These are phyloP conservation scores for Meteorus colon DNA, from an alignment of 2,888 invertebrate species.

Conservation along the genomic window DNA sequence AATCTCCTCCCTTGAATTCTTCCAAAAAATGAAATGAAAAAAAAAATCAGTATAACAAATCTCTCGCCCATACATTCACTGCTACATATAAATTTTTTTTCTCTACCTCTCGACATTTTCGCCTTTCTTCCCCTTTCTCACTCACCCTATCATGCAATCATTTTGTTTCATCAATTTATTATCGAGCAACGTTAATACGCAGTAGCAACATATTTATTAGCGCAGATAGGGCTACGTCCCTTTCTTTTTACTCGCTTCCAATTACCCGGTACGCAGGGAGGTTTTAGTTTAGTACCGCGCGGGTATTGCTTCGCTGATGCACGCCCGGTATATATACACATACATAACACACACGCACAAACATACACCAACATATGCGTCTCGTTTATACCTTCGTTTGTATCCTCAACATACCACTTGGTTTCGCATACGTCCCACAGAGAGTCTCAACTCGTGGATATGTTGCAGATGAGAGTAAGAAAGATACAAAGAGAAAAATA, in stretches of 20 bases:
- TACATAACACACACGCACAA: conserved; percentile 39
- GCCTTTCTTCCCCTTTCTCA: conserved; percentile 3
- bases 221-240: conserved; percentile 60
- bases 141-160: conserved; percentile 53
- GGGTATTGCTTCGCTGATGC: conserved; percentile 40
- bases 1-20: no score
- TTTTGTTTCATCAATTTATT: conserved; percentile 63
- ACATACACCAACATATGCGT: conserved; percentile 22
- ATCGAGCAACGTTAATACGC: conserved; percentile 60
- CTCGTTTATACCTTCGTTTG: conserved; percentile 25
- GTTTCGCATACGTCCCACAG: conserved; percentile 8
- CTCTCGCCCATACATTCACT: not conserved
- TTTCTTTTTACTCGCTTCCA: conserved; percentile 60
- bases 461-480: not conserved
- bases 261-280: conserved; percentile 55
- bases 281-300: conserved; percentile 50
- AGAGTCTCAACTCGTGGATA: not conserved
- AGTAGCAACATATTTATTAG: conserved; percentile 68
- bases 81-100: not conserved
- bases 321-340: conserved; percentile 1
- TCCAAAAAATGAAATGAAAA: not conserved
- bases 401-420: not conserved
- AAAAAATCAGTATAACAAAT: not conserved
- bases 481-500: not conserved
- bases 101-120: conserved; percentile 9